phyloP scores from a whole-genome alignment of 2,113 vertebrate species.

The Hyperoodon ampullatus region DNA sequence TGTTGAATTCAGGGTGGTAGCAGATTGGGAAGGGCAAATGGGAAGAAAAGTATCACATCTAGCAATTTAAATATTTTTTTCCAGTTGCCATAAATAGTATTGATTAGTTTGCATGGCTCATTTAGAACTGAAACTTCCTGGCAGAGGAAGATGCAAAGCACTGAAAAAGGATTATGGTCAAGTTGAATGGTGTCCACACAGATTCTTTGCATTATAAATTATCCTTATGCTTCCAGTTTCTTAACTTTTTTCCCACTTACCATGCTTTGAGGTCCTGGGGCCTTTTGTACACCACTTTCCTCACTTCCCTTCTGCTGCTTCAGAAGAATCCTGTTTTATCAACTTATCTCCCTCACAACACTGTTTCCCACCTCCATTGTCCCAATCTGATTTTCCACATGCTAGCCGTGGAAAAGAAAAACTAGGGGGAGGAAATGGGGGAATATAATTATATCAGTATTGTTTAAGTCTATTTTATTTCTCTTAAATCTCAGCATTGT shows the following conservation, averaged over 20 bases:
- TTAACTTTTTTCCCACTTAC: neutral
- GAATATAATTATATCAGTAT: neutral
- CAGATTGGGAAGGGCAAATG: conserved; percentile 18
- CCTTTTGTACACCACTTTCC: neutral
- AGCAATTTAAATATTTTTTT: conserved; percentile 43
- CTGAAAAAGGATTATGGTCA: neutral
- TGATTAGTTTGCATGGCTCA: conserved; percentile 15
- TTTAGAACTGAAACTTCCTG: conserved; percentile 61
- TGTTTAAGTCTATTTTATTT: conserved; percentile 6
- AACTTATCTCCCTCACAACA: neutral
- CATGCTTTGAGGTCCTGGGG: neutral
- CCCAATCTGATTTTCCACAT: neutral
- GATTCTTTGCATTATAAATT: neutral
- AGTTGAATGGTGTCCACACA: neutral
- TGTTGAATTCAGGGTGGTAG: neutral
- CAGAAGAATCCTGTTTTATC: neutral
- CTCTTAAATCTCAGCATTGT: neutral
- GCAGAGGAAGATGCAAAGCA: conserved; percentile 28
- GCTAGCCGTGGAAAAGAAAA: neutral
- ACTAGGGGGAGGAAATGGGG: neutral
- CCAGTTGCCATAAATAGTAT: conserved; percentile 39
- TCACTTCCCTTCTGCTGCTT: neutral
- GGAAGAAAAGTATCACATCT: conserved; percentile 41
- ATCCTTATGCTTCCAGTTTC: neutral
- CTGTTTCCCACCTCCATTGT: neutral